These are phyloP conservation scores for Mesoclemmys tuberculata DNA, from an alignment of 2,113 vertebrate genomes.

Conservation along the genomic window DNA sequence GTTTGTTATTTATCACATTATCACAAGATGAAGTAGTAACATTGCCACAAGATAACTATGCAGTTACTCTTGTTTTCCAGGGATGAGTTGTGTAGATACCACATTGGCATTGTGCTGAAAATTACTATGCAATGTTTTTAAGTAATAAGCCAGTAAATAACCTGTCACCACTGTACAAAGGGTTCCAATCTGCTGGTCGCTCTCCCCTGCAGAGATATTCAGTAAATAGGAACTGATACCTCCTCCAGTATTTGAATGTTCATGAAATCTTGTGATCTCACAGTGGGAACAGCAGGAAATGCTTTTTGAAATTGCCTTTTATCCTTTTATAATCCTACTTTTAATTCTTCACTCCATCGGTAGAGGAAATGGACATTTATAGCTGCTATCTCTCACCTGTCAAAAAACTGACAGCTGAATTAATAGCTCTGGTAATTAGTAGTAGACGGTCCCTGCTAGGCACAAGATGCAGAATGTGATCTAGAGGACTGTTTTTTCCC, in stretches of 20 bases:
- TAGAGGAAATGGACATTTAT: slow-evolving; percentile 24
- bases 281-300: neutral
- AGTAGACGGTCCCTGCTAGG: neutral
- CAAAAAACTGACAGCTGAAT: slow-evolving; percentile 44
- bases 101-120: fast-evolving
- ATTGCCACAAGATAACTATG: neutral
- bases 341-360: neutral
- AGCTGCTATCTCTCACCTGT: neutral
- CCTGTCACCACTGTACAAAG: neutral
- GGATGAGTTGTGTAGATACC: neutral
- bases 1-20: neutral
- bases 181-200: neutral
- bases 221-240: neutral
- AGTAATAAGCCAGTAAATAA: neutral
- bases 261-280: neutral
- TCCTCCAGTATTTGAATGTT: neutral
- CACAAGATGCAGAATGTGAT: slow-evolving; percentile 4
- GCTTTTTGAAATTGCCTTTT: neutral
- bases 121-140: neutral
- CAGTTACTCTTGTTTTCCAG: neutral
- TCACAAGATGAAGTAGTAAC: neutral
- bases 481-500: neutral
- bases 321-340: neutral
- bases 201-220: neutral
- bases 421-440: slow-evolving; percentile 55